Evolutionary conservation across 2,113 vertebrate species (phyloP), one percentile per base, ranked within the genome.

Genomic region (Copsychus sechellarum): DNA sequence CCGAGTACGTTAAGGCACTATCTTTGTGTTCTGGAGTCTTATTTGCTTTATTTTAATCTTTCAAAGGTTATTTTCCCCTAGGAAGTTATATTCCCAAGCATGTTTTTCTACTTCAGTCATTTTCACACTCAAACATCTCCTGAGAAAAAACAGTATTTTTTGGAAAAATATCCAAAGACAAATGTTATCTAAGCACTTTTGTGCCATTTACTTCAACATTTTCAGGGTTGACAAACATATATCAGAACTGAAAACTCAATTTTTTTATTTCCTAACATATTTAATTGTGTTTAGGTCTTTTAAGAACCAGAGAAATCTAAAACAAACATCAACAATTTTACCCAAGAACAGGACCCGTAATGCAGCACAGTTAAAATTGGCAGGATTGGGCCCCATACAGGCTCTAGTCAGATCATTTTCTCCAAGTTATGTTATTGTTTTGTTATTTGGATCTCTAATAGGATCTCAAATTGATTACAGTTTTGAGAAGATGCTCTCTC

Each of bases 1-100:
- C 96, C 97, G 99, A 97, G 99, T 99, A 98, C 91, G 99, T 99
- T 23, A 42, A 80, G 92, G 66, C 85, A 54, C 45, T 60, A 5
- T 57, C 83, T 89, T 91, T 82, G 26, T 54, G 62, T 92, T n/a
- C 57, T 93, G 38, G 38, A 74, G 38, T 78, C 95, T 91, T 54
- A 57, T 48, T 96, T 95, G 43, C 4, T 79, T 36, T 31, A 42
- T 86, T 43, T 62, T 72, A 76, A 73, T 50, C 6, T 73, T 67
- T 65, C 26, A 24, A 47, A 76, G 31, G 4, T 25, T 17, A 17
- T 60, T 57, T 54, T 72, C 33, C 38, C 31, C 65, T 29, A 77
- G 33, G 9, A 78, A 12, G 10, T 71, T 91, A 57, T 23, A 60
- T 24, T 61, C 15, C 0, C 16, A 18, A 71, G 7, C 40, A 36